These are phyloP conservation scores for Gymnobelideus leadbeateri DNA, from an alignment of 2,113 vertebrate genomes.

Conservation along the genomic window DNA sequence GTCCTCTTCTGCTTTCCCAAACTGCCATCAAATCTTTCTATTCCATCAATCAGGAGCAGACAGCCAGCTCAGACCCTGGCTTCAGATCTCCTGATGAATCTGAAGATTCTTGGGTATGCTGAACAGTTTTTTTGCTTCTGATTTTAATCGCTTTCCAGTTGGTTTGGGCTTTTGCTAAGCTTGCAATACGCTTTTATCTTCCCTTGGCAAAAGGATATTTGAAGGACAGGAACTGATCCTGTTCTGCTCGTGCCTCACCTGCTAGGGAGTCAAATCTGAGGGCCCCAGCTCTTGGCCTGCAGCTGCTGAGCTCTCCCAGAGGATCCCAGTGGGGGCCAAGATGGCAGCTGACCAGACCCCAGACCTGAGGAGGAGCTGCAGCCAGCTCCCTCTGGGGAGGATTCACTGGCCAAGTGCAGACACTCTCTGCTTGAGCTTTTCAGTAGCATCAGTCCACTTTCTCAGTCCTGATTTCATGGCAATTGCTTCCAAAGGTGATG, in stretches of 20 bases:
- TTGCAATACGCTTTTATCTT: conserved; percentile 58
- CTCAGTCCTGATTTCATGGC: conserved; percentile 21
- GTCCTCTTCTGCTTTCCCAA: conserved; percentile 29
- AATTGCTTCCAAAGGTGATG: neutral
- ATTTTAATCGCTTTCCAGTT: conserved; percentile 62
- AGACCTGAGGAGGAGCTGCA: neutral
- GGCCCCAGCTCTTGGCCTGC: conserved; percentile 20
- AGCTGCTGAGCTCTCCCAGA: conserved; percentile 20
- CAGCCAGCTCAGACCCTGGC: conserved; percentile 44
- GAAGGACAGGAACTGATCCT: conserved; percentile 13
- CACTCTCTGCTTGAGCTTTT: neutral
- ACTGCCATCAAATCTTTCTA: conserved; percentile 41
- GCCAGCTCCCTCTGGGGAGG: conserved; percentile 3
- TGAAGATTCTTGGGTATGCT: conserved; percentile 63
- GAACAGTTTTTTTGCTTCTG: conserved; percentile 59
- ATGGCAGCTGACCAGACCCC: neutral
- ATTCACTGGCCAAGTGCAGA: neutral
- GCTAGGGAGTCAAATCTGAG: conserved; percentile 40
- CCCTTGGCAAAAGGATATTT: conserved; percentile 18
- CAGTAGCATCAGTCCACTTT: neutral
- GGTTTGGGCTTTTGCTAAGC: conserved; percentile 61
- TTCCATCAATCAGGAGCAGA: conserved; percentile 30
- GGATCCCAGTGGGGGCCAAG: neutral
- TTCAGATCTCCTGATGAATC: conserved; percentile 69
- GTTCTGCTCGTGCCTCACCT: neutral